These are phyloP conservation scores for Poeciliopsis occidentalis DNA, from an alignment of 2,113 vertebrate species.

Conservation along the genomic window DNA sequence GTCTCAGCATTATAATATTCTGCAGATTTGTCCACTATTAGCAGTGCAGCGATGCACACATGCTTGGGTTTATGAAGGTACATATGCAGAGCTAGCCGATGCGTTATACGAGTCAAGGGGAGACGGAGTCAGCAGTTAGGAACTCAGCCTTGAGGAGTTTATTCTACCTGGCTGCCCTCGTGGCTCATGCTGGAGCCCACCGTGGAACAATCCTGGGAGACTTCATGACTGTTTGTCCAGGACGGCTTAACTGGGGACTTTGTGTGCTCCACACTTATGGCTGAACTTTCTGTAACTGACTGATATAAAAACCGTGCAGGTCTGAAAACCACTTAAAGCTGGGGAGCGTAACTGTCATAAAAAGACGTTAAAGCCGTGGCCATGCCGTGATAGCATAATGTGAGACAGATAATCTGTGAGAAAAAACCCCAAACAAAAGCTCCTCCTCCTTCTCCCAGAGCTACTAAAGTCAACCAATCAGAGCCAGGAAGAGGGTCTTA, in stretches of 20 bases:
- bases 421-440: too few species aligned
- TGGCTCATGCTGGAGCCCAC: conserved; percentile 10
- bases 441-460: too few species aligned
- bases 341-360: too few species aligned
- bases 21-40: neutral
- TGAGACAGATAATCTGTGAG: too few species aligned
- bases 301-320: conserved; percentile 60
- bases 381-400: too few species aligned
- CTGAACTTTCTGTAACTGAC: conserved; percentile 69
- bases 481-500: too few species aligned
- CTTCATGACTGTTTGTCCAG: conserved; percentile 23
- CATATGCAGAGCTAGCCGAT: conserved; percentile 35
- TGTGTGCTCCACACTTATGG: conserved; percentile 68
- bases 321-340: neutral
- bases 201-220: conserved; percentile 22
- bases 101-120: conserved; percentile 38
- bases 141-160: conserved; percentile 49
- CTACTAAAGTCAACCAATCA: too few species aligned
- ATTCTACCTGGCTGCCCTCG: conserved; percentile 64
- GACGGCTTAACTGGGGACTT: conserved; percentile 32
- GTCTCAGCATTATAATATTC: neutral
- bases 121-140: conserved; percentile 37
- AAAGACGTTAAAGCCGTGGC: too few species aligned
- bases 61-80: conserved; percentile 20
- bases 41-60: neutral